A percentile compares a stretch with the other conserved stretches of the same genome.
phyloP scores from a whole-genome alignment of 2,888 invertebrate species.

The Nomada fucata region DNA sequence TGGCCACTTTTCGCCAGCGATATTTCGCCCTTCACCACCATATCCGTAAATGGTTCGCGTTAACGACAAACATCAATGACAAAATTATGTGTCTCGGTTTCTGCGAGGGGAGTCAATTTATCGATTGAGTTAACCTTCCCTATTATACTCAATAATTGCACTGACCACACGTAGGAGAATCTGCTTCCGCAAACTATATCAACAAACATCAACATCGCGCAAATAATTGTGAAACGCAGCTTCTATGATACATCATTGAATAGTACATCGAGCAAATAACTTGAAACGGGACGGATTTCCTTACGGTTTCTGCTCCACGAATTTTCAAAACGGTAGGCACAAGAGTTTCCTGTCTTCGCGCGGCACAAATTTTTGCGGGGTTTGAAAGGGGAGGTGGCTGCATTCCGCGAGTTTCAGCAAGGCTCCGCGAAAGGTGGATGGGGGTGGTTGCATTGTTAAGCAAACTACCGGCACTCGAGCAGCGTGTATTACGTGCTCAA shows the following conservation, averaged over 20 bases:
- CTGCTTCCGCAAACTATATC: too few relatives aligned
- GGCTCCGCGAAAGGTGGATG: slow-evolving; percentile 7
- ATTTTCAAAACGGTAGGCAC: neutral
- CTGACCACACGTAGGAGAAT: too few relatives aligned
- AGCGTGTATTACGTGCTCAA: slow-evolving; percentile 77
- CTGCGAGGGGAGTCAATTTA: neutral
- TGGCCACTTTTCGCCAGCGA: neutral
- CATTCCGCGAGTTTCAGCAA: slow-evolving; percentile 35
- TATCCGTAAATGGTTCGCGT: neutral
- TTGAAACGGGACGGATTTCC: too few relatives aligned
- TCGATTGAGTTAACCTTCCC: neutral
- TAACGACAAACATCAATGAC: neutral
- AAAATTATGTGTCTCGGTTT: neutral
- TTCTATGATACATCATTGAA: too few relatives aligned
- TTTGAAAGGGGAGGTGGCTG: neutral
- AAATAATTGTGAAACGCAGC: too few relatives aligned
- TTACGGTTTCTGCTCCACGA: too few relatives aligned
- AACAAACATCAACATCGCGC: too few relatives aligned
- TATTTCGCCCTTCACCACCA: neutral
- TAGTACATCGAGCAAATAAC: too few relatives aligned
- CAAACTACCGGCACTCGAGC: slow-evolving; percentile 78
- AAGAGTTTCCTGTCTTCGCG: neutral
- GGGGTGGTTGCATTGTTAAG: slow-evolving; percentile 74
- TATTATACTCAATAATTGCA: too few relatives aligned
- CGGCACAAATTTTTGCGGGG: neutral